Conservation (phyloP, 64 coral and sea anemone species). For the Actinia equina region DNA sequence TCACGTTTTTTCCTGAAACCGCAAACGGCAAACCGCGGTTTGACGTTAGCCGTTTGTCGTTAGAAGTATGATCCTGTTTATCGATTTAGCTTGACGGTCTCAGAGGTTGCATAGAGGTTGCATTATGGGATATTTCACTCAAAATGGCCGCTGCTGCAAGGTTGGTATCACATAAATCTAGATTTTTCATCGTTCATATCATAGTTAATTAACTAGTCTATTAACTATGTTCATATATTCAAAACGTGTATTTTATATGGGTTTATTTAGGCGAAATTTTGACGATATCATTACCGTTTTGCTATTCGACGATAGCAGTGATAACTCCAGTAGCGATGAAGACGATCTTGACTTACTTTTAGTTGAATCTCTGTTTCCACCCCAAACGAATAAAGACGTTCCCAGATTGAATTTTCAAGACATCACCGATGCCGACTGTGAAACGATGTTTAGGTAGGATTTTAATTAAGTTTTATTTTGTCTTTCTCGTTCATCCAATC, state of each 20-base stretch:
- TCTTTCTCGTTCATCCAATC: slow-evolving; percentile 9
- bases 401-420: background rate
- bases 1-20: no score
- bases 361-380: slow-evolving; percentile 12
- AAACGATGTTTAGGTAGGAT: slow-evolving; percentile 52
- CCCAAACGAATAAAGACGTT: background rate
- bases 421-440: slow-evolving; percentile 20
- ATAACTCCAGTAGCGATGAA: background rate
- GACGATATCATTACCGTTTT: slow-evolving; percentile 41
- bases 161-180: no score
- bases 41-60: no score
- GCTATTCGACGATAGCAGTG: slow-evolving; percentile 63
- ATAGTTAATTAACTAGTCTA: no score
- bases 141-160: no score
- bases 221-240: no score
- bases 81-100: no score
- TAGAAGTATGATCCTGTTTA: no score
- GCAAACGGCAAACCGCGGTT: no score
- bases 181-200: no score
- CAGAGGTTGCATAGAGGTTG: no score
- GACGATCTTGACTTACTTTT: slow-evolving; percentile 14
- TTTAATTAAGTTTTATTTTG: slow-evolving; percentile 22
- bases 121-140: no score
- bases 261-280: slow-evolving; percentile 19
- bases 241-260: background rate